A percentile compares a stretch with the other conserved stretches of the same genome.
Evolutionary conservation across 2,113 vertebrate species (phyloP).

Genomic region (Eclectus roratus): DNA sequence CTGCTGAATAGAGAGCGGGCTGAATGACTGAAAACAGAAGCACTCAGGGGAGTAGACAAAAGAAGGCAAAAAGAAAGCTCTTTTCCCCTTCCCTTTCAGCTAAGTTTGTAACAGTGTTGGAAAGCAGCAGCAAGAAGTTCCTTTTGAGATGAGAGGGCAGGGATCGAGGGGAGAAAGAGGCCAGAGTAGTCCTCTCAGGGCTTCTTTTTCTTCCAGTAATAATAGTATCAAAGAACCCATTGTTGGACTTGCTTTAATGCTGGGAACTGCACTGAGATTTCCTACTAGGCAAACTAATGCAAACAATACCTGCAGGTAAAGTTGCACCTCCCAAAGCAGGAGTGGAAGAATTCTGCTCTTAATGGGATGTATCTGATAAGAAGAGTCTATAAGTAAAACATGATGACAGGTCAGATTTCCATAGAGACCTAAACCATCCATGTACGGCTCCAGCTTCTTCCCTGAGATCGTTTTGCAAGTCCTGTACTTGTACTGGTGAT

Average conservation of each 20-base stretch:
- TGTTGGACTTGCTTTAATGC: not conserved
- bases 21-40: constrained; percentile 24
- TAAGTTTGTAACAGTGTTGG: constrained; percentile 34
- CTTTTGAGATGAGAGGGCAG: constrained; percentile 38
- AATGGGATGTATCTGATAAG: not conserved
- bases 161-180: not conserved
- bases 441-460: fast-evolving
- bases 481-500: fast-evolving
- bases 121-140: constrained; percentile 32
- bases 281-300: not conserved
- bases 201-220: not conserved
- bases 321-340: not conserved
- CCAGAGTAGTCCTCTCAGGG: not conserved
- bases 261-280: not conserved
- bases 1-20: constrained; percentile 23
- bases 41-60: constrained; percentile 11
- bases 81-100: constrained; percentile 8
- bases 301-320: not conserved
- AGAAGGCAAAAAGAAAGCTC: not conserved
- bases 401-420: not conserved
- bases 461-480: too few relatives aligned
- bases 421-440: not conserved
- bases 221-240: not conserved
- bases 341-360: not conserved
- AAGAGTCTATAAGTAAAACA: not conserved